Conservation (phyloP, 2,113 vertebrate species). For the Formicarius rufipectus region DNA sequence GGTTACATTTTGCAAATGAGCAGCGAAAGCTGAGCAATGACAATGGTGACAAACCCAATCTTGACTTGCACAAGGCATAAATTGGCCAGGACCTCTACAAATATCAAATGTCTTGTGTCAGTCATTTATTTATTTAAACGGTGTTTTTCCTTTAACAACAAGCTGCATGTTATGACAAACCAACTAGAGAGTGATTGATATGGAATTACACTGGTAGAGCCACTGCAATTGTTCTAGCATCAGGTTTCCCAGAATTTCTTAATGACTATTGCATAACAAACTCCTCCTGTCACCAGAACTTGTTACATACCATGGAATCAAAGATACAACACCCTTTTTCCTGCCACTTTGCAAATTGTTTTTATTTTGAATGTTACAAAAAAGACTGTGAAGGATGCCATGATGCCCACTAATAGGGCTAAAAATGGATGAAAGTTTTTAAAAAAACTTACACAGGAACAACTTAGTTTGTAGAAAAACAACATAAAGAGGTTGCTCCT, state of each 20-base stretch:
- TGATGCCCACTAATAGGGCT: background rate
- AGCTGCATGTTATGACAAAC: background rate
- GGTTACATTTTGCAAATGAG: background rate
- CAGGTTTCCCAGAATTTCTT: background rate
- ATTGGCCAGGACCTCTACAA: background rate
- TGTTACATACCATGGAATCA: background rate
- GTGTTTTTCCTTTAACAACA: background rate
- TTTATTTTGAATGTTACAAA: background rate
- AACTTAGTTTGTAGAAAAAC: background rate
- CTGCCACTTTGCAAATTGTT: background rate
- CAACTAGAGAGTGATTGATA: background rate
- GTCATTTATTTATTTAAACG: background rate
- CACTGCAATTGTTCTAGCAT: background rate
- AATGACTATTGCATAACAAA: background rate
- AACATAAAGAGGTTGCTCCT: background rate
- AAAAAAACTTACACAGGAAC: background rate
- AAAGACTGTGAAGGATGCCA: background rate
- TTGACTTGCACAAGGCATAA: background rate
- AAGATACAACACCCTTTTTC: background rate
- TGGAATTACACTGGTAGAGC: background rate
- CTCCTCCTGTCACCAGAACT: background rate
- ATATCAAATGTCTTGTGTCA: background rate
- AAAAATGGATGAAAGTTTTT: background rate
- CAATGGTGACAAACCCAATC: background rate
- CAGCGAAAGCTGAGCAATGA: background rate